Evolutionary conservation across 2,797 vertebrate species (phyloP), one percentile per base, ranked within the genome.

Genomic region (Eulemur rubriventer): DNA sequence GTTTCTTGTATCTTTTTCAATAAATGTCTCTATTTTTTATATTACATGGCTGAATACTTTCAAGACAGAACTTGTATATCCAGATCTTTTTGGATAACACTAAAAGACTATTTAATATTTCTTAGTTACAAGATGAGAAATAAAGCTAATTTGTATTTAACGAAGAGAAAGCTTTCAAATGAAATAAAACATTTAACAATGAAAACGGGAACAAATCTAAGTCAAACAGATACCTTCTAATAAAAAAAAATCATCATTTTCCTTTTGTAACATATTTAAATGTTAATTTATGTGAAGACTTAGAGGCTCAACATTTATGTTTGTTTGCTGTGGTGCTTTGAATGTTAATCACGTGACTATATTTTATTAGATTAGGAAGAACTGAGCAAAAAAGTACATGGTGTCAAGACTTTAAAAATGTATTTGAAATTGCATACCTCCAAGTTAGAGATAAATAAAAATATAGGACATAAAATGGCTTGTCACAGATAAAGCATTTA

Each of bases 401-500:
- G 41, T 50, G 67, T 33, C 10, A 18, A 41, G 57, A 16, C 28
- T 72, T 55, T 84, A 72, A 94, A 28, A 28, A 6, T 88, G 3
- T 72, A 85, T 48, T 96, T 95, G 57, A 94, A 97, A 96, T 16
- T 57, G 8, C 95, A 81, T 24, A 1, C 16, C 69, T 97, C 20
- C 84, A 96, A 46, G 1, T 83, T 61, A 86, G 70, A 82, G 24
- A 91, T 7, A 96, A 96, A 83, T 89, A 90, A 91, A 98, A 96
- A 94, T 38, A 75, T 10, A 28, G 17, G 43, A 24, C 80, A 88
- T 84, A 48, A 95, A 94, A 86, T 7, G 46, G 1, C 70, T 97
- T 96, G 38, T 73, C 93, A 94, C 2, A 94, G 38, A 93, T 90
- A 96, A 96, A 59, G 43, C 94, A 85, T 83, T 94, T 97, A 84